Conservation (phyloP, 2,797 vertebrate species). For the Ctenopoma multispine region DNA sequence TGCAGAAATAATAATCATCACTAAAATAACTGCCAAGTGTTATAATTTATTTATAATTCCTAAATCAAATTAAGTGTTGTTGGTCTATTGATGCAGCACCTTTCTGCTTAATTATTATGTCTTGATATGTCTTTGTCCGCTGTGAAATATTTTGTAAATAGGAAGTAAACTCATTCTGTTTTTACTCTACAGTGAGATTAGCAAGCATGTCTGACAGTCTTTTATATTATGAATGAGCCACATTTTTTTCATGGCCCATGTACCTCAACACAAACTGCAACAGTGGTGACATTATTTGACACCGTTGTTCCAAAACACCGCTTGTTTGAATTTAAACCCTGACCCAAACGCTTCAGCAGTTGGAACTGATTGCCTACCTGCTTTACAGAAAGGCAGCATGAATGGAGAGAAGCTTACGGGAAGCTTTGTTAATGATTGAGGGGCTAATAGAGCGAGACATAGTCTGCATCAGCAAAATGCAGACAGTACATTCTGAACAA, state of each 20-base stretch:
- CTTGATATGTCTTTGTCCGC: too few relatives aligned
- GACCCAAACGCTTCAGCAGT: conserved; percentile 23
- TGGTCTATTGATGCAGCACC: too few relatives aligned
- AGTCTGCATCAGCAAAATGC: conserved; percentile 81
- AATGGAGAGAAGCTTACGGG: conserved; percentile 68
- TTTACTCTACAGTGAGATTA: too few relatives aligned
- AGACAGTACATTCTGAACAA: conserved; percentile 62
- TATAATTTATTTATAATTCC: too few relatives aligned
- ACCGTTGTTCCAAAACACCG: conserved; percentile 12
- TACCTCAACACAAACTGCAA: not conserved
- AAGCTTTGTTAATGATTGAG: conserved; percentile 81
- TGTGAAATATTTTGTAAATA: too few relatives aligned
- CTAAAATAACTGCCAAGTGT: too few relatives aligned
- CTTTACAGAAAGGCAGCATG: not conserved
- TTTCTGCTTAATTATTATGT: too few relatives aligned
- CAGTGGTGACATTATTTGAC: conserved; percentile 1
- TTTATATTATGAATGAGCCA: not conserved
- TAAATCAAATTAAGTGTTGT: too few relatives aligned
- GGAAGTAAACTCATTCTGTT: too few relatives aligned
- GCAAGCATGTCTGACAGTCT: not conserved
- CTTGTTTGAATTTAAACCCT: conserved; percentile 28
- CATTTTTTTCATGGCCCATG: not conserved
- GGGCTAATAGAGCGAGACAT: conserved; percentile 79
- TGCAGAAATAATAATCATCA: too few relatives aligned
- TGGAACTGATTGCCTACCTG: conserved; percentile 10